Base-by-base conservation (phyloP, 30 jellyfish, hydroid and myxozoan species). In the Cassiopea xamachana region DNA sequence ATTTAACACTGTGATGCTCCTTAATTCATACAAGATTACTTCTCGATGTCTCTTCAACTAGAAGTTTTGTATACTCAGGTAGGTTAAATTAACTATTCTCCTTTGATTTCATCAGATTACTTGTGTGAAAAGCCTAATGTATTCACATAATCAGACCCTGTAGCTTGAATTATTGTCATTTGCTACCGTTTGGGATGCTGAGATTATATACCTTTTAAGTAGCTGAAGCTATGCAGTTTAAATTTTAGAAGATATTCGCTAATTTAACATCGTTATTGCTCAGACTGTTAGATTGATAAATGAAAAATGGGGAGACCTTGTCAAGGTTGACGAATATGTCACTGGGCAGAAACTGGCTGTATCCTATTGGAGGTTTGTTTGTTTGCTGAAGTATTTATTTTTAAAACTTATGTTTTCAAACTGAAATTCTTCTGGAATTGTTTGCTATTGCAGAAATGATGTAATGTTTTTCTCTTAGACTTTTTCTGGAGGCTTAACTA, bases 21-120 rank as follows among this genome's bases (percentile, higher is more conserved):
- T 87, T 84, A 47, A 72, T 62, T n/a, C 19, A 1, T 1, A 15
- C 64, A 88, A 96, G 99, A 96, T 89, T 90, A 96, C 75, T 96
- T 96, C 79, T 72, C 98, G 47, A 64, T 92, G 84, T 96, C 99
- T 2, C 90, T 96, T 10, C 99, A 96, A 74, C 92, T 96, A 73
- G 99, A 96, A 86, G 97, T 96, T 39, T 83, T 96, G 73, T 98
- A 96, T 78, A 96, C 98, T 50, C 99, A 96, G 96, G 99, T 96
- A 68, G 64, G 91, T 81, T 17, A 3, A 3, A 27, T 14, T 62
- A 14, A 27, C 7, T 62, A 2, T 14, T 4, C 7, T 62, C 43
- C 43, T 4, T 27, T 62, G 4, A 51, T 2, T 9, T 2, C 9
- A 51, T 9, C 9, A 51, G 64, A 51, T 51, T 51, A 9, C 64